These are phyloP conservation scores for Lepidiolamprologus cunningtoni DNA, from an alignment of 2,113 vertebrate genomes.

Conservation along the genomic window DNA sequence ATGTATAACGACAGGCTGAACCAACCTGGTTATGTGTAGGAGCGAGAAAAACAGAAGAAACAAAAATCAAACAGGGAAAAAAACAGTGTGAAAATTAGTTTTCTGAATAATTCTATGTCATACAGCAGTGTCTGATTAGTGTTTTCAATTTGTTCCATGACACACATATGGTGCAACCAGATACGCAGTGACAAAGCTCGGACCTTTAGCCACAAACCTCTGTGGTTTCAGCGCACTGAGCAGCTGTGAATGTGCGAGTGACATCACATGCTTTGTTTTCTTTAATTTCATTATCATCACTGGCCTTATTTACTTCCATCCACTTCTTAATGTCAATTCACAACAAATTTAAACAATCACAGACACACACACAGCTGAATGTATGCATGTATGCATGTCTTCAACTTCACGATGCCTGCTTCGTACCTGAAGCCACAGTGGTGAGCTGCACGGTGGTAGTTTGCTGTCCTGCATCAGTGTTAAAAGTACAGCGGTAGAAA, in stretches of 20 bases:
- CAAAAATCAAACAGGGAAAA: background rate
- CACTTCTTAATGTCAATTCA: background rate
- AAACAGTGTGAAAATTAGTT: background rate
- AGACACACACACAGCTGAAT: background rate
- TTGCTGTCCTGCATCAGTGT: constrained; percentile 22
- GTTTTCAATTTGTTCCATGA: background rate
- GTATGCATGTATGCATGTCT: background rate
- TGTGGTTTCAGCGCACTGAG: background rate
- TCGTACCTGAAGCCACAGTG: constrained; percentile 52
- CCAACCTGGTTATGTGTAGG: constrained; percentile 14
- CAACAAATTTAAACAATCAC: background rate
- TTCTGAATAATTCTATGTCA: background rate
- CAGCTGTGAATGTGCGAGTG: background rate
- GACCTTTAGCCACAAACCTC: background rate
- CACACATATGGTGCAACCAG: background rate
- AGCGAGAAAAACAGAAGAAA: background rate
- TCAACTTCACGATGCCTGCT: background rate
- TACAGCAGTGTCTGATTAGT: background rate
- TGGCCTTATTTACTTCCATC: background rate
- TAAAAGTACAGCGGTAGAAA: constrained; percentile 63
- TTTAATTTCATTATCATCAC: background rate
- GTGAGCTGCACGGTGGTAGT: constrained; percentile 55
- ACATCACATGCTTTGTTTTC: background rate
- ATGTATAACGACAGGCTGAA: constrained; percentile 34
- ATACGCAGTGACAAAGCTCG: background rate